Evolutionary conservation across 2,888 invertebrate genomes (phyloP).

Genomic region (Diogma glabrata): DNA sequence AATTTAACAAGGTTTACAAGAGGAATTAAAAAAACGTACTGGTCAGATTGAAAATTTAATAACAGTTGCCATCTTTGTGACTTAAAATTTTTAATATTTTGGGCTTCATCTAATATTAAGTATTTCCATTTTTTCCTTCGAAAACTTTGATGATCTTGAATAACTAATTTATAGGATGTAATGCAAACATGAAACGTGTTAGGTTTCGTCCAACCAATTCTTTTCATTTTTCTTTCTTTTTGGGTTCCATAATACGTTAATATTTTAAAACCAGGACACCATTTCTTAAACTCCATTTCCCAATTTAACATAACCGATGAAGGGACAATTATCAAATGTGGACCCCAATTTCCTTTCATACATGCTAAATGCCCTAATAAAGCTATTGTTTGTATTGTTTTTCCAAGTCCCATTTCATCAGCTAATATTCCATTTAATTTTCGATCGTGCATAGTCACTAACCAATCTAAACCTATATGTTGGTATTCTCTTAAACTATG

Average conservation of each 20-base stretch:
- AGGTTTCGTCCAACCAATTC: slow-evolving; percentile 94
- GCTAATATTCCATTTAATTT: slow-evolving; percentile 92
- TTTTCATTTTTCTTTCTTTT: slow-evolving; percentile 85
- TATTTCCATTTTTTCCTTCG: slow-evolving; percentile 97
- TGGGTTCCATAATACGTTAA: slow-evolving; percentile 95
- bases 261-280: slow-evolving; percentile 99
- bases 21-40: too few species aligned
- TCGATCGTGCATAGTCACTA: slow-evolving; percentile 91
- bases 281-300: slow-evolving; percentile 99
- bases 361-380: slow-evolving; percentile 88
- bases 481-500: slow-evolving; percentile 86
- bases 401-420: slow-evolving; percentile 95
- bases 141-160: slow-evolving; percentile 97
- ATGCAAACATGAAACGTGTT: slow-evolving; percentile 98
- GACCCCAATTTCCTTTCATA: slow-evolving; percentile 91
- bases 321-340: slow-evolving; percentile 96
- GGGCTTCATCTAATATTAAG: slow-evolving; percentile 94
- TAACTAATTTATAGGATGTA: slow-evolving; percentile 94
- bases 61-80: slow-evolving; percentile 97
- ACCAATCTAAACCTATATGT: slow-evolving; percentile 94
- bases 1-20: not conserved
- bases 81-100: slow-evolving; percentile 99
- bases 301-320: slow-evolving; percentile 99
- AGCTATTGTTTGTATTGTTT: slow-evolving; percentile 95
- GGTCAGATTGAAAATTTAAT: slow-evolving; percentile 85